Evolutionary conservation across 2,113 vertebrate genomes (phyloP).

Genomic region (Zingel zingel): DNA sequence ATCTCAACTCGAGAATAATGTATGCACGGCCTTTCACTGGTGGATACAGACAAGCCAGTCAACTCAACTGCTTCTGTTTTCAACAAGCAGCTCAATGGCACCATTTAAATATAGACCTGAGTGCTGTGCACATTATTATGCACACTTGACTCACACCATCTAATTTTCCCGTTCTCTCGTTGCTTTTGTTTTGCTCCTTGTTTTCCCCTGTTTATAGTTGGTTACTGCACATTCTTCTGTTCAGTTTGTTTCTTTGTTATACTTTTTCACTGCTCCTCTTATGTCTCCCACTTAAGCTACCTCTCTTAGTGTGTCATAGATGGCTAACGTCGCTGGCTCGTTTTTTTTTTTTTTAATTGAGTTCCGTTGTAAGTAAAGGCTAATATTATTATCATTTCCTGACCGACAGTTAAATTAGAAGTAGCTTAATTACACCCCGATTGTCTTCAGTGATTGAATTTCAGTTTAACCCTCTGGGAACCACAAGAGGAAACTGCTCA

Average conservation of each 20-base stretch:
- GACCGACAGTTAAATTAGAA: slow-evolving; percentile 73
- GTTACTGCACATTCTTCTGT: slow-evolving; percentile 39
- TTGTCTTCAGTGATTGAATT: slow-evolving; percentile 78
- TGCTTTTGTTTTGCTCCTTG: slow-evolving; percentile 30
- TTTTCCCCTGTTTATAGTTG: slow-evolving; percentile 40
- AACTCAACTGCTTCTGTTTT: slow-evolving; percentile 66
- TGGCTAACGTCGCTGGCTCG: slow-evolving; percentile 17
- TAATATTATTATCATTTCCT: slow-evolving; percentile 71
- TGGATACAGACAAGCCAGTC: slow-evolving; percentile 58
- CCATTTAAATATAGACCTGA: slow-evolving; percentile 74
- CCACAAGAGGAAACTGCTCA: slow-evolving; percentile 26
- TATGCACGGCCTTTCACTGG: slow-evolving; percentile 76
- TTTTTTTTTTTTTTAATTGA: slow-evolving; percentile 57
- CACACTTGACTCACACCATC: slow-evolving; percentile 57
- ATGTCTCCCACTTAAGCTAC: slow-evolving; percentile 18
- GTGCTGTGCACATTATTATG: slow-evolving; percentile 57
- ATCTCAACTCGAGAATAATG: slow-evolving; percentile 88
- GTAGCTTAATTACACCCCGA: slow-evolving; percentile 72
- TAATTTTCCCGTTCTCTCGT: slow-evolving; percentile 21
- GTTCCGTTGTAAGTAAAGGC: slow-evolving; percentile 65
- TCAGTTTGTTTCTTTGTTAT: slow-evolving; percentile 37
- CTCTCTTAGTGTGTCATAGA: slow-evolving; percentile 18
- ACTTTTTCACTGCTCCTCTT: slow-evolving; percentile 18
- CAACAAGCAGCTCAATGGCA: slow-evolving; percentile 70
- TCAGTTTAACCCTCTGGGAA: slow-evolving; percentile 59